Evolutionary conservation across 1,140 invertebrate genomes (phyloP), one percentile per base, ranked within the genome.

Genomic region (Magallana ariakensis): DNA sequence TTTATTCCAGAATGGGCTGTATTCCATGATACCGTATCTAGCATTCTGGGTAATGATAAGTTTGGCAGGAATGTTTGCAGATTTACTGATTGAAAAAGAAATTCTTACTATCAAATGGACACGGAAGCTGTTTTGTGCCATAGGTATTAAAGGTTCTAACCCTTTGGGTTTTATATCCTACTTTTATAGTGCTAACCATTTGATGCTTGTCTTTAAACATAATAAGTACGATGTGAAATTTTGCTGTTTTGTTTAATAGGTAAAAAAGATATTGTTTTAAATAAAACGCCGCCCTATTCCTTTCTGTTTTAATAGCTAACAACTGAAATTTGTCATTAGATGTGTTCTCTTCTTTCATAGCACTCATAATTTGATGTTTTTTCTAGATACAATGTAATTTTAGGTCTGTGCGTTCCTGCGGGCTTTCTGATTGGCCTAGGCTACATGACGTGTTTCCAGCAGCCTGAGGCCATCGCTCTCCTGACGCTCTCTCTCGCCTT

Each of bases 11-110:
- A 98, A 98, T 94, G 97, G 98, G 22, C 94, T 98, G 1, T 95
- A 98, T 84, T 98, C 97, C 1, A 97, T 97, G 80, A 95, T 99
- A 86, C 98, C 98, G 1, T 99, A 98, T 94, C 92, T 98, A 60
- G 96, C 96, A 3, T 98, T 98, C 97, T 96, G 97, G 6, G 95
- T 97, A 26, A 95, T 97, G n/a, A 95, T 98, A 9, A 97, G 97
- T 92, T 92, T 97, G 70, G 96, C 97, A 5, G 98, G 98, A 0
- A 96, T 97, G 87, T 92, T 97, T 19, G 97, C 98, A 0, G 98
- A 99, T 95, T 96, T 96, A 94, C 92, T 98, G 26, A 95, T 97
- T 89, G 94, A 95, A 11, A 96, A 95, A 87, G 95, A 96, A 87
- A 95, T 96, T 85, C 93, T 98, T 86, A 96, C 96, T 1, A 93